Percentiles rank a stretch among this genome's conserved stretches.
Evolutionary conservation across 2,113 vertebrate species (phyloP).

Genomic region (Plecotus auritus): DNA sequence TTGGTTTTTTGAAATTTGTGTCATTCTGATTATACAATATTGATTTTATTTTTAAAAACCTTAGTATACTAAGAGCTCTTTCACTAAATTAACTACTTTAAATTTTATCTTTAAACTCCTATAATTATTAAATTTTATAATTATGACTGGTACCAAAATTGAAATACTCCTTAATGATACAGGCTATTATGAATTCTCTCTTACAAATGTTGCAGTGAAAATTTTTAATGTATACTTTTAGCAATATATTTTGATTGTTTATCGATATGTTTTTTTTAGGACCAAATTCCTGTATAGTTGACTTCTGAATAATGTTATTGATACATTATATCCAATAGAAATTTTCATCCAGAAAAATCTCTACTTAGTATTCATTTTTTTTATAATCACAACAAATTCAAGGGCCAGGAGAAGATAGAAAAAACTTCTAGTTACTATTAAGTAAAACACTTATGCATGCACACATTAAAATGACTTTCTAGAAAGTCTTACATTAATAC

Average conservation of each 20-base stretch:
- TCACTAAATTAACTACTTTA: not conserved
- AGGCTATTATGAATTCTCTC: not conserved
- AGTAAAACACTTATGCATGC: not conserved
- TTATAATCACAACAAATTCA: not conserved
- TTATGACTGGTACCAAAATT: not conserved
- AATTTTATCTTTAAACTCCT: not conserved
- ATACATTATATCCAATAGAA: not conserved
- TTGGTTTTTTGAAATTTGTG: not conserved
- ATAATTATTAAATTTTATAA: not conserved
- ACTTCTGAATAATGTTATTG: not conserved
- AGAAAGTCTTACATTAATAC: not conserved
- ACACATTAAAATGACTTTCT: constrained; percentile 5
- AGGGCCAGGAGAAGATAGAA: not conserved
- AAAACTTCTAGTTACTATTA: not conserved
- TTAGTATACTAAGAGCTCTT: not conserved
- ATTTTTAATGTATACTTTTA: not conserved
- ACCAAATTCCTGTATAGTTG: not conserved
- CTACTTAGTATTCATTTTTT: not conserved
- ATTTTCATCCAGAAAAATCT: not conserved
- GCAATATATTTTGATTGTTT: not conserved
- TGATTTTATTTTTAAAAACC: not conserved
- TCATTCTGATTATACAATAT: not conserved
- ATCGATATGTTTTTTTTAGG: not conserved
- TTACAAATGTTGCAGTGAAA: not conserved
- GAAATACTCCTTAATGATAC: not conserved